These are phyloP conservation scores for Corapipo altera DNA, from an alignment of 2,113 vertebrate genomes.

Conservation along the genomic window DNA sequence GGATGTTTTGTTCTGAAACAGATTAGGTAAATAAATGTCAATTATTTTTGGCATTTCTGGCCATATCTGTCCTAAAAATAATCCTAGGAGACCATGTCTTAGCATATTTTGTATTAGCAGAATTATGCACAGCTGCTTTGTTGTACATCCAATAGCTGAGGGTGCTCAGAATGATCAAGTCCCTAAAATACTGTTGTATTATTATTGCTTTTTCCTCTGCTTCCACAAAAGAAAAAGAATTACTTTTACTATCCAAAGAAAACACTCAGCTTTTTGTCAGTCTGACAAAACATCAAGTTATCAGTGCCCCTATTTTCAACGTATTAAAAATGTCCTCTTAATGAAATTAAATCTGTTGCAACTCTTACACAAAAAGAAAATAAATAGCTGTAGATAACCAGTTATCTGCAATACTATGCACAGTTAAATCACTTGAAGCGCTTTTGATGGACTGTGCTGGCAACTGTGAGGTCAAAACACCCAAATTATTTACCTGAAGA, in stretches of 20 bases:
- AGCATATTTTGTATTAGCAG: not conserved
- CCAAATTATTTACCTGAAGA: not conserved
- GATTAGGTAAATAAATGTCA: not conserved
- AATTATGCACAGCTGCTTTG: not conserved
- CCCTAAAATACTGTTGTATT: not conserved
- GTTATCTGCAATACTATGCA: not conserved
- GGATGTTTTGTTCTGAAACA: not conserved
- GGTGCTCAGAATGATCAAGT: not conserved
- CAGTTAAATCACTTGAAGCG: not conserved
- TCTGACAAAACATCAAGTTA: not conserved
- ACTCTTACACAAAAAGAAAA: not conserved
- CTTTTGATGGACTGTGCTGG: not conserved
- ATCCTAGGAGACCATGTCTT: not conserved
- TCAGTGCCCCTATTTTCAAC: not conserved
- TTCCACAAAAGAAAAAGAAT: not conserved
- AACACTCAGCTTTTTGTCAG: not conserved
- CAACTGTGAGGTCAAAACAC: not conserved
- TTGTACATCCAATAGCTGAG: not conserved
- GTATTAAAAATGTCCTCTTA: not conserved
- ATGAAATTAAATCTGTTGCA: not conserved
- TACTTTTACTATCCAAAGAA: not conserved
- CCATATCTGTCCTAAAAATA: not conserved
- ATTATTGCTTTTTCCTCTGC: not conserved
- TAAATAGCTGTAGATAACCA: not conserved
- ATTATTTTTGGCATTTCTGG: not conserved